These are phyloP conservation scores for Gymnoscopelus braueri DNA, from an alignment of 2,797 vertebrate genomes.

Conservation along the genomic window DNA sequence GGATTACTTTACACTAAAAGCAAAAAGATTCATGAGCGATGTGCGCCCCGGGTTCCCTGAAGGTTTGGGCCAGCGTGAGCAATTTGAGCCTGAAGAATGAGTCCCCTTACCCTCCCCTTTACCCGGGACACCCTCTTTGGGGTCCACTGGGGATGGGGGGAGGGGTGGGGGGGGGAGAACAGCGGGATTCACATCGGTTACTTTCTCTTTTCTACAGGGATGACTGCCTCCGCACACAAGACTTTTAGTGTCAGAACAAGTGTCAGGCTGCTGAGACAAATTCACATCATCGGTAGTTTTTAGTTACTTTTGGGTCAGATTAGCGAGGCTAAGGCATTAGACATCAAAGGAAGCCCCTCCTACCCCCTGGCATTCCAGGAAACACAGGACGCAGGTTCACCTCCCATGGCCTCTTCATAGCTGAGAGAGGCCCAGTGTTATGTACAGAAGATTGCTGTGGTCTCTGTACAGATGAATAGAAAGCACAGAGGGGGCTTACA, in stretches of 20 bases:
- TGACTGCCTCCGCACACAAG: background rate
- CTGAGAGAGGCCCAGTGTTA: slow-evolving; percentile 18
- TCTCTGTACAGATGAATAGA: slow-evolving; percentile 27
- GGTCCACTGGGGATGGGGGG: background rate
- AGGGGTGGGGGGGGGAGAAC: background rate
- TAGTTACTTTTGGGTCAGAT: background rate
- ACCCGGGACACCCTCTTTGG: background rate
- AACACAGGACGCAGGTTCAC: slow-evolving; percentile 16
- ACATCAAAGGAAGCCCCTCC: slow-evolving; percentile 12
- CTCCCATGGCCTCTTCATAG: slow-evolving; percentile 16
- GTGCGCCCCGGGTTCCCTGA: slow-evolving; percentile 39
- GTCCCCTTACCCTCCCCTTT: background rate
- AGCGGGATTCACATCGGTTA: slow-evolving; percentile 10
- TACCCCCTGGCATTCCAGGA: slow-evolving; percentile 9
- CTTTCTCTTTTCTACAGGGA: slow-evolving; percentile 18
- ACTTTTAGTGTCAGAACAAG: slow-evolving; percentile 22
- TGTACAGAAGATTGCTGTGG: slow-evolving; percentile 15
- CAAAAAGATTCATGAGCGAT: slow-evolving; percentile 57
- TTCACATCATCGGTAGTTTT: slow-evolving; percentile 14
- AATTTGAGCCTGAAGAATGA: slow-evolving; percentile 32
- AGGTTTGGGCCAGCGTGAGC: slow-evolving; percentile 26
- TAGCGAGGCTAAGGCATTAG: slow-evolving; percentile 6
- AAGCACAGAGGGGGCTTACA: slow-evolving; percentile 22
- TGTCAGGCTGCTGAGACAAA: slow-evolving; percentile 6
- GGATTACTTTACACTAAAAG: slow-evolving; percentile 77